Conservation (phyloP, 2,113 vertebrate species). For the Gnathonemus longibarbis region DNA sequence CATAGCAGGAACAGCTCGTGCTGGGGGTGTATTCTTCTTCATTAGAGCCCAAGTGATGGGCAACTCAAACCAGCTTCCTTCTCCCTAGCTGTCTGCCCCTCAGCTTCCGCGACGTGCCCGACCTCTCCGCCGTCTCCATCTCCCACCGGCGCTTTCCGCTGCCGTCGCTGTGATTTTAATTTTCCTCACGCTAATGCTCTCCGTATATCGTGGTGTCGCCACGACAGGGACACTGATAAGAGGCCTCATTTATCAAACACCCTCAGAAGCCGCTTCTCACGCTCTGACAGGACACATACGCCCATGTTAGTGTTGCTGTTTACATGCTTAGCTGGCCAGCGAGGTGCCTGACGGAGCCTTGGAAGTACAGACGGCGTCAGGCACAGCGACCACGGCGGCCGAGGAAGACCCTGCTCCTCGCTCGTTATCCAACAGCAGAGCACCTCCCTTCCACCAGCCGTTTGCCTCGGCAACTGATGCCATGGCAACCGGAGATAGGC, state of each 20-base stretch:
- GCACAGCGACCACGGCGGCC: too few relatives aligned
- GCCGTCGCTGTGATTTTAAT: not conserved
- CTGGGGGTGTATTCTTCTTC: slow-evolving; percentile 49
- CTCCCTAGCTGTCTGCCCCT: not conserved
- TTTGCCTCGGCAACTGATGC: not conserved
- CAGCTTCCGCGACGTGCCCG: not conserved
- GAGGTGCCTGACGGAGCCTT: not conserved
- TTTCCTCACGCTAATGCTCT: not conserved
- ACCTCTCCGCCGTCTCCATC: not conserved
- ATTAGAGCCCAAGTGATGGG: slow-evolving; percentile 47
- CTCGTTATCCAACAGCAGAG: not conserved
- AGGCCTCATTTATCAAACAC: not conserved
- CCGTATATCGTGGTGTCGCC: not conserved
- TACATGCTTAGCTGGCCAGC: not conserved
- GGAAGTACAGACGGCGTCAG: not conserved
- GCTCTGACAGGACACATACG: not conserved
- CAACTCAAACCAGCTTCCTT: slow-evolving; percentile 14
- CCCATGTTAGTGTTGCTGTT: not conserved
- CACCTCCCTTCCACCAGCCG: not conserved
- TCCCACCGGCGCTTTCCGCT: not conserved
- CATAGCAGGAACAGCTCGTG: slow-evolving; percentile 14
- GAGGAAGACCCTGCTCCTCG: not conserved
- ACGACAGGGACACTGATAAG: not conserved
- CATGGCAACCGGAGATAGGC: not conserved
- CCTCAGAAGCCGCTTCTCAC: not conserved